Base-by-base conservation (phyloP, 2,888 invertebrate genomes). In the Erebia ligea region DNA sequence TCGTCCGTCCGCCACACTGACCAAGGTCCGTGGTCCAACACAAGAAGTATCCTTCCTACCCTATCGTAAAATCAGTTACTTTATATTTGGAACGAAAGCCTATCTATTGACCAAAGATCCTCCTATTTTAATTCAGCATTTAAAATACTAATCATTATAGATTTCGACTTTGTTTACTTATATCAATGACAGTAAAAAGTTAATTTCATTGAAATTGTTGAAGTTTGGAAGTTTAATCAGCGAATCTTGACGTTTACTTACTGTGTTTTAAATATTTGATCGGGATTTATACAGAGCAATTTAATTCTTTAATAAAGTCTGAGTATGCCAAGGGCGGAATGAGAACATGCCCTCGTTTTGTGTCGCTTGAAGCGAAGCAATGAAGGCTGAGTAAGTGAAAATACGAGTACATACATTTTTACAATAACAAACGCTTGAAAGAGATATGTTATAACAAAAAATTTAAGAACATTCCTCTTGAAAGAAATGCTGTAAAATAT, bases 191-290 rank as follows among this genome's bases (percentile, higher is more conserved):
- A 50, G 25, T 25, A n/a, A 8, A 50, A 50, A 63, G n/a, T 25
- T 63, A 5, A 48, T 52, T 17, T 64, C 52, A 64, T 64, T 52
- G 10, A 52, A 64, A 64, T 50, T 52, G 64, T 34, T 63, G 15
- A 48, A 63, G 48, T 63, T 63, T 21, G 0, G 52, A 52, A 64
- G 63, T 52, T 64, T 52, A 25, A 34, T 34, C 11, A 40, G 64
- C 21, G 25, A 40, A 34, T 34, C 52, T 64, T 52, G 50, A 34
- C 34, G 50, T 63, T 62, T 52, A 52, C n/a, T 17, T 48, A 64
- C n/a, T 64, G n/a, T 64, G 40, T 52, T 52, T 21, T 64, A 52
- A 64, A 64, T 64, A 52, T 52, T 52, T 52, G 64, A 64, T 63
- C 21, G n/a, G 10, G n/a, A 25, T 25, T n/a, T 52, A 25, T 34